Base-by-base conservation (phyloP, 2,888 invertebrate genomes). In the Lepeophtheirus nordmannii region DNA sequence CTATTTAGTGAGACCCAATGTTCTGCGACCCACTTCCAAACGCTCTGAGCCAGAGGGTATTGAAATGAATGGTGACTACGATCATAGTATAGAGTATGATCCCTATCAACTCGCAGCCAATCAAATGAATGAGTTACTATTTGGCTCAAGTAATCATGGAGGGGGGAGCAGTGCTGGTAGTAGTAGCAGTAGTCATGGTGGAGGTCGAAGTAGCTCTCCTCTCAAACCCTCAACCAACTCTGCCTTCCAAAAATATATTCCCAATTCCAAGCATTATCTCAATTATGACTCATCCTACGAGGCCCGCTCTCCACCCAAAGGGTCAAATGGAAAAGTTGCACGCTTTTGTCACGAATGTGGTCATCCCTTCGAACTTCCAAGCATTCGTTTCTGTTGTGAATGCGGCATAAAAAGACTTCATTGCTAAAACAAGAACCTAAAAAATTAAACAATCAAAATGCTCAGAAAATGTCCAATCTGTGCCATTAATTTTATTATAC, bases 81-180 rank as follows among this genome's bases (percentile, higher is more conserved):
- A 63, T 53, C 63, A 63, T 30, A 63, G 46, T 37, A n/a, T 46
- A 56, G 53, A 63, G 17, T 70, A 70, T 67, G 70, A 70, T 38
- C 70, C 70, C 56, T 70, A 68, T 68, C 68, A 67, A 65, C 67
- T 68, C 17, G 70, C 70, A 46, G 69, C 69, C 62, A 67, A 68
- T 30, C 70, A 70, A 65, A 69, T 70, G 69, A 69, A 70, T 65
- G 68, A 68, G 20, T 67, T 70, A 46, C 68, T 70, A 8, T 63
- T 63, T 56, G 63, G 63, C 23, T 10, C 62, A 10, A n/a, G n/a
- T 20, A 40, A 38, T 39, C 23, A 39, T 14, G 62, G 41, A 11
- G 40, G 41, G 11, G 30, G 30, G 30, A 7, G 30, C n/a, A n/a
- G n/a, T n/a, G n/a, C n/a, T n/a, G n/a, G n/a, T n/a, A n/a, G n/a